Conservation (phyloP, 1,140 invertebrate species). For the Pentalonia nigronervosa region DNA sequence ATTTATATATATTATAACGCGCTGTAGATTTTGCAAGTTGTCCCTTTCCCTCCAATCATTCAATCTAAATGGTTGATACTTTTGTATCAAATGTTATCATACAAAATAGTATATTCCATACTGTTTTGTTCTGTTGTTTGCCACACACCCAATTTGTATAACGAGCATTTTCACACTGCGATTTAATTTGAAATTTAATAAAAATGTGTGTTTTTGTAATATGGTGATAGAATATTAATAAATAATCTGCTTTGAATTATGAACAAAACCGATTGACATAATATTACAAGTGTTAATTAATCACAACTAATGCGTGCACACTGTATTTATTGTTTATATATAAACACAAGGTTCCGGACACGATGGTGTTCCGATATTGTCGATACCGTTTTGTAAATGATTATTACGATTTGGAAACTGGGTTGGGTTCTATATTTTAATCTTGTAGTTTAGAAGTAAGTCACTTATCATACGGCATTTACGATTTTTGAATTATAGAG, state of each 20-base stretch:
- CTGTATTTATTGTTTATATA: background rate
- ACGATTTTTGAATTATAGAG: too few species aligned
- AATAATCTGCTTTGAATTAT: background rate
- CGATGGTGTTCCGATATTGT: background rate
- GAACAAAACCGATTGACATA: background rate
- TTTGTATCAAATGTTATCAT: background rate
- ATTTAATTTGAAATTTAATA: background rate
- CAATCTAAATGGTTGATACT: background rate
- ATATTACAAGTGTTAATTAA: background rate
- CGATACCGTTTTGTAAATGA: background rate
- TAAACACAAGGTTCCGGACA: background rate
- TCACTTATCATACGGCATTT: too few species aligned
- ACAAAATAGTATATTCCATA: background rate
- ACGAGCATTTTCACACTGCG: background rate
- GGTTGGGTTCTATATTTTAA: too few species aligned
- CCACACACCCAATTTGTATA: background rate
- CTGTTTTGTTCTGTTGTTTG: background rate
- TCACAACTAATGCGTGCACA: background rate
- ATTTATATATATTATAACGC: too few species aligned
- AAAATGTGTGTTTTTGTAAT: background rate
- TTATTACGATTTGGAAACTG: too few species aligned
- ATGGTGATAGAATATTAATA: background rate
- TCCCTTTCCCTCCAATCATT: background rate
- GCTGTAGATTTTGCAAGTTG: too few species aligned
- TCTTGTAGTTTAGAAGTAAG: too few species aligned